Base-by-base conservation (phyloP, 2,797 vertebrate species). In the Dicrostonyx torquatus region DNA sequence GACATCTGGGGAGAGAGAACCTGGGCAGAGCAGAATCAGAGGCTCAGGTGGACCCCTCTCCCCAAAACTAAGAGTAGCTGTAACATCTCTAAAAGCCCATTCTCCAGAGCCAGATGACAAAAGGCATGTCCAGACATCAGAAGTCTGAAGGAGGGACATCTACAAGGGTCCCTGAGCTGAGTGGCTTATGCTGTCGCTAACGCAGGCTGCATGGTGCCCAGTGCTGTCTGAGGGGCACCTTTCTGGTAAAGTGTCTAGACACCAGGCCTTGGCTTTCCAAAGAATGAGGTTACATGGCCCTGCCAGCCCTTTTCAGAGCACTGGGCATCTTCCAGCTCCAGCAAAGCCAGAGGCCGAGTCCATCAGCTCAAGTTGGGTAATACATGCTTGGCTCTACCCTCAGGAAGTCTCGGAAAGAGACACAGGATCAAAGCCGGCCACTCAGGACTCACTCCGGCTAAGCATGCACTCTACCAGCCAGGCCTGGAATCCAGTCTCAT, bases 111-210 rank as follows among this genome's bases (percentile, higher is more conserved):
- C 0, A 10, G 18, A 37, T 12, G 43, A 24, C 7, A 2, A 79
- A 37, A 53, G 20, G 15, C 0, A 0, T 22, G 0, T 0, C 3
- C 0, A 1, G 18, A 29, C 6, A 0, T 26, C 5, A 0, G 10
- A 50, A 1, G 31, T 26, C 64, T 13, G 18, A 17, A 17, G 12
- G 34, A 43, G 53, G 75, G 37, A 29, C 7, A 5, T 34, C 17
- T 17, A 1, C 18, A 40, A 0, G 10, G 37, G 0, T 6, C 58
- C 43, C 73, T 76, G 89, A 53, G 20, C n/a, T 0, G 22, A 20
- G 24, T 0, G 0, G 45, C 60, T n/a, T 29, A 6, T 50, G 40
- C 20, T 4, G 18, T 37, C 26, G 0, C 66, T 4, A 50, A 48
- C 83, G 31, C 1, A 5, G 1, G 40, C 37, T 3, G 26, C 53